Evolutionary conservation across 2,113 vertebrate genomes (phyloP).

Genomic region (Chiloscyllium plagiosum): DNA sequence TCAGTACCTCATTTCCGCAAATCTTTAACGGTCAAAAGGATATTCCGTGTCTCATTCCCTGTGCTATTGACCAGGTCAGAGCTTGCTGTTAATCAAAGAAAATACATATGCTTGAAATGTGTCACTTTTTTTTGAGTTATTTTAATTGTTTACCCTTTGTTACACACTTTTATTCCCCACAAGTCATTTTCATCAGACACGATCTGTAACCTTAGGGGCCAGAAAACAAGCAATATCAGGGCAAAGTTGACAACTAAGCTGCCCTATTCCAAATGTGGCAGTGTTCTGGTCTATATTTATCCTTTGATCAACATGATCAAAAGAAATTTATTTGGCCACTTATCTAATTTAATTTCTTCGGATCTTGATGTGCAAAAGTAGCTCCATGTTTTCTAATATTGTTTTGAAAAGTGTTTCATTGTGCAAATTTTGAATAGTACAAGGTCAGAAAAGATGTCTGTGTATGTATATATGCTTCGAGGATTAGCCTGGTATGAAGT

Average conservation of each 20-base stretch:
- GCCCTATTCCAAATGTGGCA: neutral
- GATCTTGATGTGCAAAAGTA: neutral
- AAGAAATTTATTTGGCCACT: neutral
- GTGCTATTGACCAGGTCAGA: slow-evolving; percentile 91
- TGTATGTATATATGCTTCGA: no score
- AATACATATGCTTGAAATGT: neutral
- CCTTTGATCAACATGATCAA: neutral
- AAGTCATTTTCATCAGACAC: neutral
- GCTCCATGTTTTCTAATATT: neutral
- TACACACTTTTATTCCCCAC: neutral
- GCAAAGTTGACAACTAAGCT: neutral
- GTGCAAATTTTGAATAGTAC: neutral
- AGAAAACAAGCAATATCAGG: neutral
- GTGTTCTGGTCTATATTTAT: neutral
- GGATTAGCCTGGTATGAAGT: neutral
- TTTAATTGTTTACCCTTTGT: neutral
- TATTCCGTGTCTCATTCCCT: slow-evolving; percentile 91
- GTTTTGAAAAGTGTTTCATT: neutral
- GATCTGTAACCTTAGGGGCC: neutral
- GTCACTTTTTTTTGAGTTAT: neutral
- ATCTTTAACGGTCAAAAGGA: slow-evolving; percentile 77
- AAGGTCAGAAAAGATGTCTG: neutral
- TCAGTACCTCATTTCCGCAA: slow-evolving; percentile 89
- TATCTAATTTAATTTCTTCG: neutral
- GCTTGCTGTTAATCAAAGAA: neutral